Evolutionary conservation across 2,888 invertebrate species (phyloP).

Genomic region (Phortica magna): DNA sequence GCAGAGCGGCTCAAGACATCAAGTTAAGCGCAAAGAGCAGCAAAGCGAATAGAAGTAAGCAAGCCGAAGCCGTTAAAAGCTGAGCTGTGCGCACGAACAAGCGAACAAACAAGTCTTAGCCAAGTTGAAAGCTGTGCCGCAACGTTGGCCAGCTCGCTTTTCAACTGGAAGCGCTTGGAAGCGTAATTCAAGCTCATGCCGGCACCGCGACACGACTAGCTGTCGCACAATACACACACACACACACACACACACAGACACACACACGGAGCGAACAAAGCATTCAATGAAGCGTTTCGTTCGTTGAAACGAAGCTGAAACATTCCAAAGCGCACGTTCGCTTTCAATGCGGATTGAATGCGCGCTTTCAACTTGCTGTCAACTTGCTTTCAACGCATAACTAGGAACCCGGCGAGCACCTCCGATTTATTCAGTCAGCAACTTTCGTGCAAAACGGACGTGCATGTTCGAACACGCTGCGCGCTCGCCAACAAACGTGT

Average conservation of each 20-base stretch:
- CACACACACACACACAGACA: not conserved
- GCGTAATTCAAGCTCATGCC: too few relatives aligned
- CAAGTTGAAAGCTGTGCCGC: too few relatives aligned
- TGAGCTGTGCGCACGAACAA: too few relatives aligned
- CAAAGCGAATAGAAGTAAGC: not conserved
- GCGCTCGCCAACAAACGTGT: not conserved
- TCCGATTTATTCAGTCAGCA: slow-evolving; percentile 76
- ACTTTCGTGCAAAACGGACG: slow-evolving; percentile 75
- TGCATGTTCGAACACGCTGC: slow-evolving; percentile 35
- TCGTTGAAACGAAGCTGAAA: not conserved
- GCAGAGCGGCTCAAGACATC: too few relatives aligned
- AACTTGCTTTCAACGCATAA: slow-evolving; percentile 44
- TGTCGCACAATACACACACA: not conserved
- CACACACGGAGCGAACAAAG: not conserved
- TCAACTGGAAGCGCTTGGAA: too few relatives aligned
- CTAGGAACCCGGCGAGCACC: slow-evolving; percentile 58
- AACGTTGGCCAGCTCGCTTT: too few relatives aligned
- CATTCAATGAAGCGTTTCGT: not conserved
- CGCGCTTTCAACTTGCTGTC: slow-evolving; percentile 10
- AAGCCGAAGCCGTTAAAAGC: too few relatives aligned
- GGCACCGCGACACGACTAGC: not conserved
- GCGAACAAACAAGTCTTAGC: too few relatives aligned
- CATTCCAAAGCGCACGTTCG: slow-evolving; percentile 12
- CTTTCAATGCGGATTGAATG: slow-evolving; percentile 18
- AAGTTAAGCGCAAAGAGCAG: too few relatives aligned